Conservation (phyloP, 2,888 invertebrate genomes). For the Fragum sueziense region DNA sequence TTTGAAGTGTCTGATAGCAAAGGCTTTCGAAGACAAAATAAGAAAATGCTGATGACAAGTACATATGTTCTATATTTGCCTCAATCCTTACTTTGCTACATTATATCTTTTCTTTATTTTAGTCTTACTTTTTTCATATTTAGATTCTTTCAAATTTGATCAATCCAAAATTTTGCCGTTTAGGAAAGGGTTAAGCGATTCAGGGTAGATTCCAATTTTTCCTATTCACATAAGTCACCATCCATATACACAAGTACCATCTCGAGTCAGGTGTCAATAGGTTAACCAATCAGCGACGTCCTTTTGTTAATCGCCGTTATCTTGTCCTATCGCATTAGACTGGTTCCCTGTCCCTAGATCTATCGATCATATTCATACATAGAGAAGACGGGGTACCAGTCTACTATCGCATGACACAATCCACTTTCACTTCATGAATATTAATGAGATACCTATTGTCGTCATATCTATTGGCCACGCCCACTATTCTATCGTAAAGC, state of each 20-base stretch:
- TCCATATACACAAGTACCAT: background rate
- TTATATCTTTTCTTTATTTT: too few relatives aligned
- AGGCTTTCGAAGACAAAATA: too few relatives aligned
- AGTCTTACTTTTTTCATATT: background rate
- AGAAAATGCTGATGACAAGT: too few relatives aligned
- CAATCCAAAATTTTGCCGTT: background rate
- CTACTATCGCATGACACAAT: too few relatives aligned
- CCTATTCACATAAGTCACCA: conserved; percentile 1
- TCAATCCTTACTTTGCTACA: too few relatives aligned
- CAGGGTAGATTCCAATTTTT: background rate
- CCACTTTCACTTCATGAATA: conserved; percentile 42
- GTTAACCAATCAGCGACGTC: conserved; percentile 14
- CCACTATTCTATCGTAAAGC: conserved; percentile 23
- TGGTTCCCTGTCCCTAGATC: too few relatives aligned
- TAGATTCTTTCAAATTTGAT: background rate
- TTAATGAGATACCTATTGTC: conserved; percentile 41
- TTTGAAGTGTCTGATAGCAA: too few relatives aligned
- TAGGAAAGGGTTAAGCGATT: background rate
- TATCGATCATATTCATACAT: too few relatives aligned
- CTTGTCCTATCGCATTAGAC: conserved; percentile 10
- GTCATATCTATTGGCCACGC: conserved; percentile 32
- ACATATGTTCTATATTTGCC: too few relatives aligned
- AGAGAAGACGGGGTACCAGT: too few relatives aligned
- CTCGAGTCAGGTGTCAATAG: background rate
- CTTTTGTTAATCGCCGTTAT: conserved; percentile 16